Evolutionary conservation across 2,113 vertebrate species (phyloP).

Genomic region (Chloroceryle aenea): DNA sequence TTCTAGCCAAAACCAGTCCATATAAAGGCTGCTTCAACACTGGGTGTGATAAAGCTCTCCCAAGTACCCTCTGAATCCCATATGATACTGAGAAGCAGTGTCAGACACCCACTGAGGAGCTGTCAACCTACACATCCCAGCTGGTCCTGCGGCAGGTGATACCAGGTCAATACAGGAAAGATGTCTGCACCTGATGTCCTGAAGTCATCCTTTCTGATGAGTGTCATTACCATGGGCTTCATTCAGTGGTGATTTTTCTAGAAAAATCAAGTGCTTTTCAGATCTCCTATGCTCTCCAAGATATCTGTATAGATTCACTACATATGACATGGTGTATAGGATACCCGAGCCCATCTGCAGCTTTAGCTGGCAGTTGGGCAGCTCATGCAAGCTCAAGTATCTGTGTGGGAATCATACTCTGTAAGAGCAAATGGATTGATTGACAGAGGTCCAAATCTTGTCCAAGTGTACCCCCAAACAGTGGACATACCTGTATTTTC

Average conservation of each 20-base stretch:
- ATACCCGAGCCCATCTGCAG: neutral
- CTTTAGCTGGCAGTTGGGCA: neutral
- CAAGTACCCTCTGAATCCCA: neutral
- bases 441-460: neutral
- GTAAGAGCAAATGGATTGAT: neutral
- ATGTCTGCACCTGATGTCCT: neutral
- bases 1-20: neutral
- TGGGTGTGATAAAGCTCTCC: neutral
- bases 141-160: neutral
- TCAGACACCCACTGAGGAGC: neutral
- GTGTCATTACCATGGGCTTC: neutral
- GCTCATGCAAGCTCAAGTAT: neutral
- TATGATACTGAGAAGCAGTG: neutral
- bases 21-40: neutral
- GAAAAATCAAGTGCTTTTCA: neutral
- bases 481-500: neutral
- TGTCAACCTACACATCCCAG: neutral
- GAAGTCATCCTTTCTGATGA: neutral
- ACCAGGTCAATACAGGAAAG: neutral
- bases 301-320: neutral
- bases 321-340: neutral
- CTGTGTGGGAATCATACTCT: neutral
- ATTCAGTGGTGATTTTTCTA: neutral
- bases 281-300: neutral
- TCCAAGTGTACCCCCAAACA: neutral